These are phyloP conservation scores for Globodera rostochiensis DNA, from an alignment of 1,140 invertebrate genomes.

Conservation along the genomic window DNA sequence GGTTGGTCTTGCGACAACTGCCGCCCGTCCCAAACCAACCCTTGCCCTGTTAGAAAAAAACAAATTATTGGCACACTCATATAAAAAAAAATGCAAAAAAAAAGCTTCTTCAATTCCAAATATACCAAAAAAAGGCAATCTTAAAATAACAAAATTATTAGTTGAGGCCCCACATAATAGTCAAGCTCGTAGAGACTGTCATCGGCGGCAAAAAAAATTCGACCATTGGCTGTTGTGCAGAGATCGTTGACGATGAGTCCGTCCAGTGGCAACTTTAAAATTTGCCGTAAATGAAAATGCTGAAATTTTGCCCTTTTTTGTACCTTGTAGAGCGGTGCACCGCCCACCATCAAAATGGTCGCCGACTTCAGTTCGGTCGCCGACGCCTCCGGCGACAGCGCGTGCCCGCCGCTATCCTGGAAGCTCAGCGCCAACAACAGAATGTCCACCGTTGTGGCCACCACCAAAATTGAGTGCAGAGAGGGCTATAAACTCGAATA, in stretches of 20 bases:
- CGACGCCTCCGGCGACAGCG: slow-evolving; percentile 21
- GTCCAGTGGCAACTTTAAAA: slow-evolving; percentile 77
- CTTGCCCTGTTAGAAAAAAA: slow-evolving; percentile 68
- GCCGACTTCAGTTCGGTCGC: slow-evolving; percentile 65
- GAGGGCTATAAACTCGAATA: slow-evolving; percentile 72
- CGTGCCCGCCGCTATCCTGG: slow-evolving; percentile 66
- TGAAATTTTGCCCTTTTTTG: slow-evolving; percentile 7
- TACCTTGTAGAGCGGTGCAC: slow-evolving; percentile 86
- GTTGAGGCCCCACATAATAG: slow-evolving; percentile 76
- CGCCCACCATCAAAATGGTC: slow-evolving; percentile 80
- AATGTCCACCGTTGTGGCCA: slow-evolving; percentile 90
- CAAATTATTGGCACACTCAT: too few species aligned
- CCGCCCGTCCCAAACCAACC: slow-evolving; percentile 82
- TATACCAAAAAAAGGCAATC: too few species aligned
- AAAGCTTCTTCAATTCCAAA: too few species aligned
- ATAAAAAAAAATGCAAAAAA: too few species aligned
- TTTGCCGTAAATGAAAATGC: slow-evolving; percentile 23
- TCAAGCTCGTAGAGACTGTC: slow-evolving; percentile 91
- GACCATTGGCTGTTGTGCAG: slow-evolving; percentile 78
- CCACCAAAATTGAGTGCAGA: slow-evolving; percentile 85
- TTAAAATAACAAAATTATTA: too few species aligned
- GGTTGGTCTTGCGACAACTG: slow-evolving; percentile 75
- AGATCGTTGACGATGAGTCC: slow-evolving; percentile 83
- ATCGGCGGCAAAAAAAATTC: slow-evolving; percentile 93
- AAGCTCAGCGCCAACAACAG: slow-evolving; percentile 81